Evolutionary conservation across 2,797 vertebrate species (phyloP).

Genomic region (Centroberyx gerrardi): DNA sequence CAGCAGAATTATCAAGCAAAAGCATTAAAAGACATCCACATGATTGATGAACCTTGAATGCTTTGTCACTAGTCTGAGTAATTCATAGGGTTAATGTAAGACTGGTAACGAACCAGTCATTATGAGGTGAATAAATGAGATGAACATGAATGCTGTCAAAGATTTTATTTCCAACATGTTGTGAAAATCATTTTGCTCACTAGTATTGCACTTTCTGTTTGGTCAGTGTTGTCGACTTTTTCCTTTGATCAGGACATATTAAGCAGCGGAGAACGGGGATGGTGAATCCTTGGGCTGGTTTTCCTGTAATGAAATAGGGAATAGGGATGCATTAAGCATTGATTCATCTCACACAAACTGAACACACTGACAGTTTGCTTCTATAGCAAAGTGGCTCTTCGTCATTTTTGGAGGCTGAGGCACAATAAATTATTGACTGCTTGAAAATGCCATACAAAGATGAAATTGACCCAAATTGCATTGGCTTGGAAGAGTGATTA

Average conservation of each 20-base stretch:
- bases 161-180: conserved; percentile 13
- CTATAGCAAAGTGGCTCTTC: neutral
- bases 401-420: too few species aligned
- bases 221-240: neutral
- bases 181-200: too few species aligned
- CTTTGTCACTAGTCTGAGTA: neutral
- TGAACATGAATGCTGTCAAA: neutral
- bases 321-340: neutral
- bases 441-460: too few species aligned
- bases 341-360: neutral
- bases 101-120: neutral
- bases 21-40: too few species aligned
- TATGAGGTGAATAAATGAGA: conserved; percentile 19
- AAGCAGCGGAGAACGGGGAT: neutral
- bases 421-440: too few species aligned
- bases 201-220: neutral
- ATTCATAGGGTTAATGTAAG: neutral
- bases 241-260: neutral
- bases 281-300: neutral
- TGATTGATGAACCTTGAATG: neutral
- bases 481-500: too few species aligned
- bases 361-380: neutral
- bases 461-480: too few species aligned
- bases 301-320: neutral
- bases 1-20: too few species aligned